A percentile compares a stretch with the other conserved stretches of the same genome.
phyloP scores from a whole-genome alignment of 1,140 invertebrate species.

The Drosophila setifemur region DNA sequence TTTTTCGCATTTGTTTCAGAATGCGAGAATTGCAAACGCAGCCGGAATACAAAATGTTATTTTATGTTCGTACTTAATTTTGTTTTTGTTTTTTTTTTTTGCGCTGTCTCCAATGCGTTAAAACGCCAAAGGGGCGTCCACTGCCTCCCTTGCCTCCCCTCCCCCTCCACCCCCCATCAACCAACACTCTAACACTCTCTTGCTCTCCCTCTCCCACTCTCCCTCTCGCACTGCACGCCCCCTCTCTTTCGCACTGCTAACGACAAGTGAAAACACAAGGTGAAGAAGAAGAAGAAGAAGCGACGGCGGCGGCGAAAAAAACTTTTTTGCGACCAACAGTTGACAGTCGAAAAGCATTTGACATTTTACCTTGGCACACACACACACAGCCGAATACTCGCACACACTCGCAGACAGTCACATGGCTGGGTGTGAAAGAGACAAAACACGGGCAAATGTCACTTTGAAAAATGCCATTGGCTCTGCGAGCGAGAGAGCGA shows the following conservation, averaged over 20 bases:
- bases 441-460: constrained; percentile 80
- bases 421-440: constrained; percentile 49
- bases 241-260: constrained; percentile 45
- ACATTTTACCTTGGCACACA: constrained; percentile 79
- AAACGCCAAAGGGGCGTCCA: constrained; percentile 73
- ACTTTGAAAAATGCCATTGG: constrained; percentile 82
- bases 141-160: too few relatives aligned
- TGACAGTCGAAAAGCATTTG: constrained; percentile 81
- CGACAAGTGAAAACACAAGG: constrained; percentile 55
- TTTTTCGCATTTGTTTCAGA: not conserved
- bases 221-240: constrained; percentile 1
- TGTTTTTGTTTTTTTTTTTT: constrained; percentile 18
- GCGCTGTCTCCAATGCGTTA: constrained; percentile 51
- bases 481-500: constrained; percentile 44
- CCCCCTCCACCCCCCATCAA: not conserved
- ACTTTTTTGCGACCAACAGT: constrained; percentile 74
- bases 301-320: constrained; percentile 27
- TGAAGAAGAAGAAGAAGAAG: constrained; percentile 18
- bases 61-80: not conserved
- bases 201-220: not conserved
- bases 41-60: constrained; percentile 58
- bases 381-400: constrained; percentile 10
- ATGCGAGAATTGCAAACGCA: constrained; percentile 67
- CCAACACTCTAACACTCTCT: too few relatives aligned
- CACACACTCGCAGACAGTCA: constrained; percentile 19